These are phyloP conservation scores for Echiichthys vipera DNA, from an alignment of 2,797 vertebrate genomes.

Conservation along the genomic window DNA sequence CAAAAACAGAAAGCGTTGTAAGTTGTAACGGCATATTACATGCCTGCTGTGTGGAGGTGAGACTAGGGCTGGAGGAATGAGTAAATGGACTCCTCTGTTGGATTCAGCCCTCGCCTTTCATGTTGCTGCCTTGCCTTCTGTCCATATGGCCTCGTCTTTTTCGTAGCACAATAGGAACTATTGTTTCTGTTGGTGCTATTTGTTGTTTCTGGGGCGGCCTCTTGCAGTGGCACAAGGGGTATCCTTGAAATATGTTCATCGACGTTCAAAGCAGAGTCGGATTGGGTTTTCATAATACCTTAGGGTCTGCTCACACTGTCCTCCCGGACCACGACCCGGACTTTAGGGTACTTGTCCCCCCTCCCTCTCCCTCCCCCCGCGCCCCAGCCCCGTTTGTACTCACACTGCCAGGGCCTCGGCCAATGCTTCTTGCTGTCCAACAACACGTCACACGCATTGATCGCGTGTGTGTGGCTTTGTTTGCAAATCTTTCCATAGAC, in stretches of 20 bases:
- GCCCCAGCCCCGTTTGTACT: too few relatives aligned
- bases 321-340: too few relatives aligned
- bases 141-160: slow-evolving; percentile 1
- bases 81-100: slow-evolving; percentile 35
- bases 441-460: too few relatives aligned
- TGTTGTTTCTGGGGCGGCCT: slow-evolving; percentile 66
- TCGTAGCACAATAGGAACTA: slow-evolving; percentile 58
- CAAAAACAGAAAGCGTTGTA: background rate
- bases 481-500: too few relatives aligned
- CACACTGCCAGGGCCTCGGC: too few relatives aligned
- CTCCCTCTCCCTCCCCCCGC: too few relatives aligned
- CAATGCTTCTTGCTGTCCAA: too few relatives aligned
- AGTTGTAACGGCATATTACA: background rate
- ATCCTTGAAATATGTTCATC: slow-evolving; percentile 42
- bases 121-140: background rate
- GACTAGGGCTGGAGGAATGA: background rate
- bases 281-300: slow-evolving; percentile 49
- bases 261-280: slow-evolving; percentile 50
- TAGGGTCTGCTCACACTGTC: too few relatives aligned
- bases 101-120: slow-evolving; percentile 13
- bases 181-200: slow-evolving; percentile 56
- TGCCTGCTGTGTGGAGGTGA: slow-evolving; percentile 20
- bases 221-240: slow-evolving; percentile 52
- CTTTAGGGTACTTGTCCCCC: too few relatives aligned
- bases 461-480: too few relatives aligned